Evolutionary conservation across 2,797 vertebrate species (phyloP).

Genomic region (Paramormyrops hopkinsi): DNA sequence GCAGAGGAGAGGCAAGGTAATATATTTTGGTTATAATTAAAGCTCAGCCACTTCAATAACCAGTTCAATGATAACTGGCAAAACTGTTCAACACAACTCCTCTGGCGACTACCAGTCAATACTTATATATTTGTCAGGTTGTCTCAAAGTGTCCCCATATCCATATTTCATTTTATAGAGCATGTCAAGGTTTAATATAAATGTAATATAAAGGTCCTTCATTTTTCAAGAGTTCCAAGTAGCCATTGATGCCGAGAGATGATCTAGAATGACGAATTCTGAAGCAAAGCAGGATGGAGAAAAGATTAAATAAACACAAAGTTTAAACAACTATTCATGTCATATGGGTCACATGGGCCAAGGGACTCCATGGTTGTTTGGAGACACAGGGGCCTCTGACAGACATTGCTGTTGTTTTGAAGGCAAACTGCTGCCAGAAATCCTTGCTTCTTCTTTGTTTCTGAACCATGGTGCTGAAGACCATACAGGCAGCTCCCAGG

Average conservation of each 20-base stretch:
- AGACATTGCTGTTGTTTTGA: background rate
- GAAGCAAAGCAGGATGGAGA: background rate
- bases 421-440: background rate
- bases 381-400: background rate
- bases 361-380: background rate
- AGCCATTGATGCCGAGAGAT: background rate
- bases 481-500: background rate
- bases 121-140: background rate
- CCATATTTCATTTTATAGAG: background rate
- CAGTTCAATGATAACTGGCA: background rate
- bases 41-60: constrained; percentile 14
- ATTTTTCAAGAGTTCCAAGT: background rate
- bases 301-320: background rate
- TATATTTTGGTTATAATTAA: constrained; percentile 30
- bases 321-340: background rate
- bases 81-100: background rate
- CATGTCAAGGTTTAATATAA: background rate
- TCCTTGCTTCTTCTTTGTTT: background rate
- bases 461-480: background rate
- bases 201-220: background rate
- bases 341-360: constrained; percentile 9
- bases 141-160: background rate
- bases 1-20: background rate
- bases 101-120: background rate
- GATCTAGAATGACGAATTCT: background rate